phyloP scores from a whole-genome alignment of 2,113 vertebrate species.

The Ciconia stormi region DNA sequence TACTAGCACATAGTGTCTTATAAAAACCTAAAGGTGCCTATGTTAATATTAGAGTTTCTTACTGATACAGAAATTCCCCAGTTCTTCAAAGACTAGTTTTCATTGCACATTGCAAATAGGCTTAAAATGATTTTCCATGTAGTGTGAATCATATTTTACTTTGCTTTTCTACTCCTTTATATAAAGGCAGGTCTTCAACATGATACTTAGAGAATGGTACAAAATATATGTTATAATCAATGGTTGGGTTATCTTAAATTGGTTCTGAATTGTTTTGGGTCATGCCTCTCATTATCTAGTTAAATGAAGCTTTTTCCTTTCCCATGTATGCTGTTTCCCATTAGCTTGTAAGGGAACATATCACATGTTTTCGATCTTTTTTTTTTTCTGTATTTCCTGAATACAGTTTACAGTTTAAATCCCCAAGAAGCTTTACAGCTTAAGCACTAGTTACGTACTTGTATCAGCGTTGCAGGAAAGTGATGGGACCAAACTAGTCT shows the following conservation, averaged over 20 bases:
- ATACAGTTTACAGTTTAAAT: background rate
- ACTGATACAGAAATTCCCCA: background rate
- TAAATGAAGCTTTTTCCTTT: background rate
- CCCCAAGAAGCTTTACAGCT: background rate
- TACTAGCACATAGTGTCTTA: background rate
- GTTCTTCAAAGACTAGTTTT: background rate
- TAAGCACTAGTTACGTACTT: background rate
- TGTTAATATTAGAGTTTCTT: background rate
- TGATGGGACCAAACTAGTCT: background rate
- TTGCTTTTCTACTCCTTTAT: background rate
- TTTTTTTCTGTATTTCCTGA: background rate
- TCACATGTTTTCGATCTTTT: background rate
- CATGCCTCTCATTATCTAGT: background rate
- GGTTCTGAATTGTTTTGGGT: background rate
- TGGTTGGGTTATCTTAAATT: background rate
- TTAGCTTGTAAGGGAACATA: background rate
- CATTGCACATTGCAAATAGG: background rate
- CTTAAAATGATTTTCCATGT: background rate
- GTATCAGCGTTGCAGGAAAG: background rate
- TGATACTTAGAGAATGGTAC: background rate
- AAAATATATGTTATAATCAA: background rate
- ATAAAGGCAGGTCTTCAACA: background rate
- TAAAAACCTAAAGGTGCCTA: background rate
- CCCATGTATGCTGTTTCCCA: background rate
- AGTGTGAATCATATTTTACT: background rate